Evolutionary conservation across 2,797 vertebrate species (phyloP), one percentile per base, ranked within the genome.

Genomic region (Linurgus olivaceus): DNA sequence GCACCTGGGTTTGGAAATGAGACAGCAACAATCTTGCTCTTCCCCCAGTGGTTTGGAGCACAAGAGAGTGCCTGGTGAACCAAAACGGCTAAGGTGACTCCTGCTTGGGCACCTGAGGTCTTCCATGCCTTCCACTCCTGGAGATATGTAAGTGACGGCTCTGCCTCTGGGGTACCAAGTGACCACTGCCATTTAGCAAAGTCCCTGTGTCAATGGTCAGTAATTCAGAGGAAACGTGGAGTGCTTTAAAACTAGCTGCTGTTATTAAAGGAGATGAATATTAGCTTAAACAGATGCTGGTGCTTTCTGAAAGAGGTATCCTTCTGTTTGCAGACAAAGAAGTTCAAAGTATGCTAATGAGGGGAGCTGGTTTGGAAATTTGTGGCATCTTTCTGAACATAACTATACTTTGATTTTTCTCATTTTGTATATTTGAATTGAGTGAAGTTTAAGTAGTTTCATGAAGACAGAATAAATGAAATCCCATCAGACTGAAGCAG

Each of bases 271-370:
- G 13, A 42, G 66, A 52, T 52, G 44, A 57, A 17, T 48, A 24
- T 20, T 62, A 66, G 31, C 18, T 88, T 58, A 55, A 63, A 29
- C 9, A 67, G 19, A 45, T 8, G 24, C 29, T 33, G 17, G 3
- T 62, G 26, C 59, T 86, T 90, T 66, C 50, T 68, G 51, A 55
- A 77, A 54, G 18, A 31, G 10, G 37, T 23, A n/a, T 44, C 42
- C 42, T 62, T 63, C 45, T 55, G 45, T 29, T 72, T 78, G 77
- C 29, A 70, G 67, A 50, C 8, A 25, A 42, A 37, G 24, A 48
- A n/a, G 25, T 35, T 68, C 0, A 2, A 37, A 44, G 35, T 31
- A 11, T 0, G 5, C 12, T 65, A 33, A 38, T 0, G 4, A 79
- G 23, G 37, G 70, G 17, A 86, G 19, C 31, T 51, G 28, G 42